Conservation (phyloP, 2,113 vertebrate species). For the Sarotherodon lohbergeri region DNA sequence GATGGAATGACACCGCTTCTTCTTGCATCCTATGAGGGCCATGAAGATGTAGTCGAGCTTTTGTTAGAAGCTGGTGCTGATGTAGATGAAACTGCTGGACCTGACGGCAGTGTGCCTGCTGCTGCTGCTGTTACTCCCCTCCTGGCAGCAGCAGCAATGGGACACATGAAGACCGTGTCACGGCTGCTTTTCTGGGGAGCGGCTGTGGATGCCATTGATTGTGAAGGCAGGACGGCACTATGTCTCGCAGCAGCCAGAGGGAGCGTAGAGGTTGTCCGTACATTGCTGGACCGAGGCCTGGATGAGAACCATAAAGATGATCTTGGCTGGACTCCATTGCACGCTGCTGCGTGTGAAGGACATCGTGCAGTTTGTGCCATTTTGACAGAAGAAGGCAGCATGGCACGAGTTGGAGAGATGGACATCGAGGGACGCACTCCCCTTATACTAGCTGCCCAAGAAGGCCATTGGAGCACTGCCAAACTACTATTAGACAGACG, state of each 20-base stretch:
- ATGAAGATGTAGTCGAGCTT: constrained; percentile 73
- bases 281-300: constrained; percentile 75
- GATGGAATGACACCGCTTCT: constrained; percentile 78
- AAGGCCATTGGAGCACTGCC: constrained; percentile 70
- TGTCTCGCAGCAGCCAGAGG: constrained; percentile 74
- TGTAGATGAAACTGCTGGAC: constrained; percentile 69
- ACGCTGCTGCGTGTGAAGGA: constrained; percentile 78
- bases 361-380: constrained; percentile 69
- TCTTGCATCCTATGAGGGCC: constrained; percentile 76
- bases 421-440: constrained; percentile 76
- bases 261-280: constrained; percentile 67
- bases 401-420: constrained; percentile 72
- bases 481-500: constrained; percentile 71
- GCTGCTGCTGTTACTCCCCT: constrained; percentile 68
- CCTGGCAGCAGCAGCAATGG: constrained; percentile 76
- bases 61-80: constrained; percentile 78
- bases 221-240: constrained; percentile 75
- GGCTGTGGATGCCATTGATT: constrained; percentile 72
- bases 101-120: constrained; percentile 35
- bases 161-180: constrained; percentile 70
- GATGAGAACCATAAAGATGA: constrained; percentile 82
- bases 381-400: constrained; percentile 73
- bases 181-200: constrained; percentile 78
- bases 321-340: constrained; percentile 79
- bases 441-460: constrained; percentile 77